A percentile compares a stretch with the other conserved stretches of the same genome.
phyloP scores from a whole-genome alignment of 2,113 vertebrate genomes.

The Channa maculata region DNA sequence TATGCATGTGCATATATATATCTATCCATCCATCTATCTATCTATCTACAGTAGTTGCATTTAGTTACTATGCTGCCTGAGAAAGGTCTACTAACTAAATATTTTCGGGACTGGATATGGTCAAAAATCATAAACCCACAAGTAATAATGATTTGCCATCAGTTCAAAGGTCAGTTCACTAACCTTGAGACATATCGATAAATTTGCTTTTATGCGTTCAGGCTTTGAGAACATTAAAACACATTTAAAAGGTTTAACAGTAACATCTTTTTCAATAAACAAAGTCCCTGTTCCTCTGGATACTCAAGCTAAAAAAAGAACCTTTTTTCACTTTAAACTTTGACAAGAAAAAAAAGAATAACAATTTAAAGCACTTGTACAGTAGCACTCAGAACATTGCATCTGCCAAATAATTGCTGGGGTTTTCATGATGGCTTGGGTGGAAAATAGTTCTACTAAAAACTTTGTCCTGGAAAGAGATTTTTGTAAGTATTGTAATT shows the following conservation, averaged over 20 bases:
- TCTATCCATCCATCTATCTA: no score
- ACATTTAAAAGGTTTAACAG: background rate
- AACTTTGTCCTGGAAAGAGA: background rate
- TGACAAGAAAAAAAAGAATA: background rate
- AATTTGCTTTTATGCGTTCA: background rate
- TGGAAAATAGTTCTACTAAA: background rate
- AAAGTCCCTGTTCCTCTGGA: background rate
- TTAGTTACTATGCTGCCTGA: background rate
- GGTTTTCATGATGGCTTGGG: background rate
- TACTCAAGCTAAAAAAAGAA: no score
- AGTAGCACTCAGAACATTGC: background rate
- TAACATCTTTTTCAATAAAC: background rate
- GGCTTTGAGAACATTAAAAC: background rate
- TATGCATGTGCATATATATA: no score
- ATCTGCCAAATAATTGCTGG: no score
- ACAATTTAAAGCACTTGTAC: background rate
- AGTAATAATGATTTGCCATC: background rate
- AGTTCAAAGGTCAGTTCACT: background rate
- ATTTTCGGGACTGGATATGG: background rate
- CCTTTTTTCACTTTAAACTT: background rate
- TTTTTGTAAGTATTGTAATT: no score
- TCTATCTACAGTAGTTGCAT: background rate
- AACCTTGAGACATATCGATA: background rate
- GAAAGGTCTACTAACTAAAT: background rate
- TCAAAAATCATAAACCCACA: background rate